These are phyloP conservation scores for Lerema accius DNA, from an alignment of 1,140 invertebrate species.

Conservation along the genomic window DNA sequence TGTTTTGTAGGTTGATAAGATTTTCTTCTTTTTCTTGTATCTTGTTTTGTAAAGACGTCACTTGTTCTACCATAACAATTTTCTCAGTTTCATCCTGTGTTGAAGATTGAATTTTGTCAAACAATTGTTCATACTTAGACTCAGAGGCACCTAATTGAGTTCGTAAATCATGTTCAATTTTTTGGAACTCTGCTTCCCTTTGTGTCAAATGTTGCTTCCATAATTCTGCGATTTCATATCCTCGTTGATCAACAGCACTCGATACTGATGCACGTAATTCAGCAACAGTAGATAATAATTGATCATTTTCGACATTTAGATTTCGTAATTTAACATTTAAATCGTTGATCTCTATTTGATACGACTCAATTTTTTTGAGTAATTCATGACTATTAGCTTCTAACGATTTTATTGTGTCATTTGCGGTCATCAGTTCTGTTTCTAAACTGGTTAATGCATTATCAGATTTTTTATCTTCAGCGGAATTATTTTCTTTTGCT, in stretches of 20 bases:
- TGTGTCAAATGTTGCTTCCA: conserved; percentile 86
- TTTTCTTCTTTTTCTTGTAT: conserved; percentile 78
- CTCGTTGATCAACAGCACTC: conserved; percentile 84
- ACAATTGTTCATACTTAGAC: conserved; percentile 80
- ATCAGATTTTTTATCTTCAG: conserved; percentile 65
- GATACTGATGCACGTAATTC: conserved; percentile 73
- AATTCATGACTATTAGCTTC: conserved; percentile 52
- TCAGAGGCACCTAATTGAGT: conserved; percentile 71
- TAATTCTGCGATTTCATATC: conserved; percentile 85
- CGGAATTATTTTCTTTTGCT: conserved; percentile 56
- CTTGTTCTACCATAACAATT: conserved; percentile 69
- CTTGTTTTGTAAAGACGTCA: conserved; percentile 70
- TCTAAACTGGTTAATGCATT: conserved; percentile 70
- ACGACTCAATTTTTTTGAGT: conserved; percentile 37
- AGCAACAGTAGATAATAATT: conserved; percentile 67
- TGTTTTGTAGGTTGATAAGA: conserved; percentile 60
- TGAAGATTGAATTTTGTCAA: conserved; percentile 72
- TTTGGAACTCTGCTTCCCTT: conserved; percentile 84
- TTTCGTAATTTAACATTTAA: conserved; percentile 57
- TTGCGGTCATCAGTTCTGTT: conserved; percentile 51
- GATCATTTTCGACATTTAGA: conserved; percentile 72
- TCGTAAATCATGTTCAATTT: conserved; percentile 78
- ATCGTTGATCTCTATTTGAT: conserved; percentile 54
- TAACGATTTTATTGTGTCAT: conserved; percentile 43
- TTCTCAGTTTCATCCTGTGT: conserved; percentile 81